Evolutionary conservation across 2,888 invertebrate genomes (phyloP).

Genomic region (Orthonevra nobilis): DNA sequence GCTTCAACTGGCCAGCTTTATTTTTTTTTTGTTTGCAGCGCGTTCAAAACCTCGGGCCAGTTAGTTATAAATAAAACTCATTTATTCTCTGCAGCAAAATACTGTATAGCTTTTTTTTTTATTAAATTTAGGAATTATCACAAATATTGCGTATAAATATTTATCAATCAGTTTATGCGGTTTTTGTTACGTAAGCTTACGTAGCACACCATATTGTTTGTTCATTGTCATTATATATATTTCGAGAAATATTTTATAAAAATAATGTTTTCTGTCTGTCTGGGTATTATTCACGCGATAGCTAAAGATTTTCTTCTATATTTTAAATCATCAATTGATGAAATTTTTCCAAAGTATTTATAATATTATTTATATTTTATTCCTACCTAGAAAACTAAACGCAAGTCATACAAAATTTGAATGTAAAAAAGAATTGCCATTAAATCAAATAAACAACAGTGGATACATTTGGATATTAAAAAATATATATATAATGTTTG

Average conservation of each 20-base stretch:
- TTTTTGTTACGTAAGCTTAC: conserved; percentile 40
- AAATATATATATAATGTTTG: conserved; percentile 17
- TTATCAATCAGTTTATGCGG: conserved; percentile 50
- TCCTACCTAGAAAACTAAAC: conserved; percentile 49
- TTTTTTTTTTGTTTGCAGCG: too few relatives aligned
- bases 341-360: conserved; percentile 2
- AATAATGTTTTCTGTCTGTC: conserved; percentile 41
- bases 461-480: conserved; percentile 12
- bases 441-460: conserved; percentile 36
- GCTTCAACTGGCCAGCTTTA: too few relatives aligned
- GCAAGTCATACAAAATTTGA: conserved; percentile 7
- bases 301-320: conserved; percentile 12
- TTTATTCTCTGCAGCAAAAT: conserved; percentile 26
- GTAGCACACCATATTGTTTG: conserved; percentile 14
- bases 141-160: conserved; percentile 70
- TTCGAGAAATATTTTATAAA: conserved; percentile 52
- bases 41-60: too few relatives aligned
- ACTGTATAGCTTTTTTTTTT: conserved; percentile 34
- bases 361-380: neutral
- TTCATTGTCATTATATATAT: conserved; percentile 27
- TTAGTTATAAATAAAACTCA: neutral
- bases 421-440: conserved; percentile 4
- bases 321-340: too few relatives aligned
- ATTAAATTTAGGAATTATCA: conserved; percentile 63
- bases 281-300: conserved; percentile 23